Conservation (phyloP, 2,113 vertebrate genomes). For the Hymenochirus boettgeri region DNA sequence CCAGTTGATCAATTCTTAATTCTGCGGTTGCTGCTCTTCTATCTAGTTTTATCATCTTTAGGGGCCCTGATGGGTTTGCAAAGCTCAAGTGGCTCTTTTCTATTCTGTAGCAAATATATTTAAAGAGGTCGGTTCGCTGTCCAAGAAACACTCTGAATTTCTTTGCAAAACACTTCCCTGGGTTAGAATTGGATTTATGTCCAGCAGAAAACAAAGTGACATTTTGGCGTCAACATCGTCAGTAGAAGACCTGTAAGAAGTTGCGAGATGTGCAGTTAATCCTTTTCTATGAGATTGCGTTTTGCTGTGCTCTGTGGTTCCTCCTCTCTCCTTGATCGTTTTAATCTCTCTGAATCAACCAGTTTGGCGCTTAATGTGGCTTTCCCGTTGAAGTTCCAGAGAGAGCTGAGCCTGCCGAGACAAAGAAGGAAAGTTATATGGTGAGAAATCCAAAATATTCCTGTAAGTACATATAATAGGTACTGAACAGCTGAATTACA, state of each 20-base stretch:
- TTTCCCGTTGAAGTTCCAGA: slow-evolving; percentile 90
- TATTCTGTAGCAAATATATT: slow-evolving; percentile 86
- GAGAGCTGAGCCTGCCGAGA: slow-evolving; percentile 91
- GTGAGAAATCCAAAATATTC: too few species aligned
- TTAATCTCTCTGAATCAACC: slow-evolving; percentile 89
- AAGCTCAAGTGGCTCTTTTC: slow-evolving; percentile 60
- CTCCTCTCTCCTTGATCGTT: slow-evolving; percentile 77
- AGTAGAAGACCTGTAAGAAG: slow-evolving; percentile 50
- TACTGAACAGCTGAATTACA: too few species aligned
- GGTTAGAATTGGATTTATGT: slow-evolving; percentile 50
- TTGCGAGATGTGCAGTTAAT: slow-evolving; percentile 48
- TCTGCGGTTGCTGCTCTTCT: slow-evolving; percentile 90
- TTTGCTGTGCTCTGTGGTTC: slow-evolving; percentile 66
- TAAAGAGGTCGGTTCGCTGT: slow-evolving; percentile 89
- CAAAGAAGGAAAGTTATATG: too few species aligned
- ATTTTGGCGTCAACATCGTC: slow-evolving; percentile 54
- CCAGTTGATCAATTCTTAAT: slow-evolving; percentile 76
- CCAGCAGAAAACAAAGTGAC: slow-evolving; percentile 46
- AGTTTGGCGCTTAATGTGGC: slow-evolving; percentile 90
- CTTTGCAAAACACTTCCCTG: slow-evolving; percentile 53
- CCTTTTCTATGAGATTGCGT: slow-evolving; percentile 49
- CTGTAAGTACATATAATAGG: too few species aligned
- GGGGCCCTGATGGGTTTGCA: slow-evolving; percentile 74
- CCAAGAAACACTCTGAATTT: slow-evolving; percentile 59
- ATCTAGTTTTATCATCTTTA: slow-evolving; percentile 91